These are phyloP conservation scores for Microplitis deprimator DNA, from an alignment of 2,888 invertebrate species.

Conservation along the genomic window DNA sequence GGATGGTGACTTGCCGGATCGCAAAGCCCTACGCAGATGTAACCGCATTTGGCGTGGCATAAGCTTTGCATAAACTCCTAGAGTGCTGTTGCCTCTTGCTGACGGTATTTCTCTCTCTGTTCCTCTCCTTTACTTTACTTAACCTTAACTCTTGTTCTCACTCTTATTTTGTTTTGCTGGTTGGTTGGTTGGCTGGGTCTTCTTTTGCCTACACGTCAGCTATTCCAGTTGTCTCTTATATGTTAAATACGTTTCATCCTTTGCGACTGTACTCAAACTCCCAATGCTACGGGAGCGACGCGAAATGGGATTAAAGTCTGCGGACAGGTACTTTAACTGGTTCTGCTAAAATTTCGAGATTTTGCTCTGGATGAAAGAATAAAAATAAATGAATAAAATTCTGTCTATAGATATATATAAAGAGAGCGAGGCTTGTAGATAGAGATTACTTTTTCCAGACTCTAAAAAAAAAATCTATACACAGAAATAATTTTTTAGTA, in stretches of 20 bases:
- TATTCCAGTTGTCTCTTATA: constrained; percentile 37
- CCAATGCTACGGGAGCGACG: constrained; percentile 16
- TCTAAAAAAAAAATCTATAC: neutral
- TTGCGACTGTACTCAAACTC: constrained; percentile 14
- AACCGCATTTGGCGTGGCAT: constrained; percentile 43
- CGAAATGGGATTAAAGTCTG: constrained; percentile 39
- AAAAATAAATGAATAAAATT: constrained; percentile 2
- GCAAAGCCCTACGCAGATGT: constrained; percentile 49
- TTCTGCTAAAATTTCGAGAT: constrained; percentile 23
- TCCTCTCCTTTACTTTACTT: constrained; percentile 14
- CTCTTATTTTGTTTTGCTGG: constrained; percentile 15
- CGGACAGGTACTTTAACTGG: constrained; percentile 37
- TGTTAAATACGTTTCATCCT: constrained; percentile 43
- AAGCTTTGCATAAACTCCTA: constrained; percentile 45
- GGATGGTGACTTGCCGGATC: constrained; percentile 40
- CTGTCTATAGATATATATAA: neutral
- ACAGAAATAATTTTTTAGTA: no score
- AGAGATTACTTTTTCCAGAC: constrained; percentile 11
- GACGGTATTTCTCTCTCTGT: constrained; percentile 9
- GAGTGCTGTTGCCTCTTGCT: constrained; percentile 1
- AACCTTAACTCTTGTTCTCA: constrained; percentile 26
- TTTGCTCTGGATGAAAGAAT: constrained; percentile 11
- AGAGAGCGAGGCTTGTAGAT: neutral
- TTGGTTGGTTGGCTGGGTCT: neutral
- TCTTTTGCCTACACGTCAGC: constrained; percentile 14